phyloP scores from a whole-genome alignment of 2,113 vertebrate species.

The Laticauda laticaudata region DNA sequence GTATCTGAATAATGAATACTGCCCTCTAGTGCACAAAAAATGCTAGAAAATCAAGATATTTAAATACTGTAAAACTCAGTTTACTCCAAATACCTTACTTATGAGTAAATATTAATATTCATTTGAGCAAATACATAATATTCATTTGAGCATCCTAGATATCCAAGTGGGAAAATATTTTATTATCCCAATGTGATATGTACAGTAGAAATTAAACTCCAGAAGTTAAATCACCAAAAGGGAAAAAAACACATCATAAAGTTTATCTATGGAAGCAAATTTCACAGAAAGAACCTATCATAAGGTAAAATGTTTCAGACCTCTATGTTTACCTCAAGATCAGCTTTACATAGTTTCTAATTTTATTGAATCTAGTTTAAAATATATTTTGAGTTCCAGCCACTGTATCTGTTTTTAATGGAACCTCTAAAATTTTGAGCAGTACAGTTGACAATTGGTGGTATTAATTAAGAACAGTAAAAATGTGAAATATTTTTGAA shows the following conservation, averaged over 20 bases:
- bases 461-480: neutral
- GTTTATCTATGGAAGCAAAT: neutral
- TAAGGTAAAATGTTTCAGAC: neutral
- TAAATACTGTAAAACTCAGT: neutral
- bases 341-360: neutral
- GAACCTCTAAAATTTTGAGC: neutral
- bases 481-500: neutral
- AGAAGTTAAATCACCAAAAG: neutral
- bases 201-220: neutral
- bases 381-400: neutral
- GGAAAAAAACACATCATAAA: neutral
- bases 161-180: neutral
- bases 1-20: neutral
- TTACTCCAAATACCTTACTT: neutral
- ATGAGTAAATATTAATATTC: neutral
- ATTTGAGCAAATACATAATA: neutral
- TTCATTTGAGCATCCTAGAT: neutral
- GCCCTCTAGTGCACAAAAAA: constrained; percentile 52
- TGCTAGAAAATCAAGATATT: neutral
- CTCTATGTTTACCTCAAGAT: neutral
- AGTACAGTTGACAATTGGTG: neutral
- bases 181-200: neutral
- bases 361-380: neutral
- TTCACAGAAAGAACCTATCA: neutral
- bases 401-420: neutral